Base-by-base conservation (phyloP, 2,888 invertebrate genomes). In the Macrophya annulata region DNA sequence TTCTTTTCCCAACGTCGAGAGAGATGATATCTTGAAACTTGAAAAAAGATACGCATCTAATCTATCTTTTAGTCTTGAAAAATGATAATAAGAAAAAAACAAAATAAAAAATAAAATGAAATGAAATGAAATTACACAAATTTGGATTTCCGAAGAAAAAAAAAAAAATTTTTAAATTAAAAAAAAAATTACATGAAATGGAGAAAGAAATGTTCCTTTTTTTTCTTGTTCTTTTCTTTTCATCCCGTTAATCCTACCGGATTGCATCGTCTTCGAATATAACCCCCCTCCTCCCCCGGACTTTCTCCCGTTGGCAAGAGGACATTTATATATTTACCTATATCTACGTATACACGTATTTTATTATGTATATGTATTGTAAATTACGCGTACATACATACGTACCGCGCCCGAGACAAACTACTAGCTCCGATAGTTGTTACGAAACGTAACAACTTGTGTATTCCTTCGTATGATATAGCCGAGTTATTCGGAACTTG, bases 221-320 rank as follows among this genome's bases (percentile, higher is more conserved):
- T 62, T 62, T 25, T 21, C 3, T 62, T 5, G n/a, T n/a, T n/a
- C 17, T n/a, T 43, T 51, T 37, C 15, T n/a, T 37, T 37, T 6
- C 12, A 15, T 77, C 15, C 31, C 51, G 77, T 77, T 77, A 77
- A 77, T 77, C 31, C 55, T 55, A 45, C 76, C 48, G 76, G 76
- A 76, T 43, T 76, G 48, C 76, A 48, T 45, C 76, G 71, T 74
- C 21, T 55, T 77, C 77, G 77, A 77, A 51, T 37, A 17, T 51
- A 31, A 3, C 31, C 31, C 31, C 31, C 1, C 31, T 55, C 77
- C 37, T 55, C 77, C 37, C 37, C 51, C n/a, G 77, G 77, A 77
- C 77, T 77, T 77, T 77, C 77, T 77, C 77, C 77, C 77, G 77
- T 77, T 55, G 37, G 77, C 21, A 21, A 10, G 21, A 62, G 25